Percentiles rank a stretch among this genome's conserved stretches.
Conservation (phyloP, 2,888 invertebrate genomes). For the Tenthredo scrophulariae region DNA sequence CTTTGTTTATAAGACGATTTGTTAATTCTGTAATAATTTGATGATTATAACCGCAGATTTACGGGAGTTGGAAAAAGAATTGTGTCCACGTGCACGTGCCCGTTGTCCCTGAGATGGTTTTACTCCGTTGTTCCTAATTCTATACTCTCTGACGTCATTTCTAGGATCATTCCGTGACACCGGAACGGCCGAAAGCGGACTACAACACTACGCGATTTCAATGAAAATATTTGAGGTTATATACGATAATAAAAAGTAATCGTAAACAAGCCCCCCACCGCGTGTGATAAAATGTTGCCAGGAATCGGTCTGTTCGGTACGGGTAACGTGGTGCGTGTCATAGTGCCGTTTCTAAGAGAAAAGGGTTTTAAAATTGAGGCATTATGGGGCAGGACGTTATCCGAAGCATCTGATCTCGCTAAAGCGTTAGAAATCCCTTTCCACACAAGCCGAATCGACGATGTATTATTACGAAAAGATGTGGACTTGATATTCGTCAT, state of each 20-base stretch:
- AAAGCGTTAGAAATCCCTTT: slow-evolving; percentile 92
- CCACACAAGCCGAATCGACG: slow-evolving; percentile 94
- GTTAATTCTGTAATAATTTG: not conserved
- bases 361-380: slow-evolving; percentile 97
- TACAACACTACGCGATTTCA: not conserved
- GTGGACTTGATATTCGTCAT: slow-evolving; percentile 96
- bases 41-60: not conserved
- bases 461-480: slow-evolving; percentile 94
- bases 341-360: slow-evolving; percentile 93
- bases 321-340: slow-evolving; percentile 90
- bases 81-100: slow-evolving; percentile 31
- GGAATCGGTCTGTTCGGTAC: slow-evolving; percentile 97
- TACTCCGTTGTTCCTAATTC: not conserved
- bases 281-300: slow-evolving; percentile 85
- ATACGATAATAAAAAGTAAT: not conserved
- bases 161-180: too few species aligned
- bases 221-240: not conserved
- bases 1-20: not conserved
- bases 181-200: not conserved
- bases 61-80: not conserved
- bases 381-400: slow-evolving; percentile 93
- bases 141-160: not conserved
- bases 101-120: slow-evolving; percentile 8
- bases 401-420: slow-evolving; percentile 89
- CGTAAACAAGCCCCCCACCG: not conserved